Evolutionary conservation across 2,113 vertebrate species (phyloP).

Genomic region (Ceratotherium simum): DNA sequence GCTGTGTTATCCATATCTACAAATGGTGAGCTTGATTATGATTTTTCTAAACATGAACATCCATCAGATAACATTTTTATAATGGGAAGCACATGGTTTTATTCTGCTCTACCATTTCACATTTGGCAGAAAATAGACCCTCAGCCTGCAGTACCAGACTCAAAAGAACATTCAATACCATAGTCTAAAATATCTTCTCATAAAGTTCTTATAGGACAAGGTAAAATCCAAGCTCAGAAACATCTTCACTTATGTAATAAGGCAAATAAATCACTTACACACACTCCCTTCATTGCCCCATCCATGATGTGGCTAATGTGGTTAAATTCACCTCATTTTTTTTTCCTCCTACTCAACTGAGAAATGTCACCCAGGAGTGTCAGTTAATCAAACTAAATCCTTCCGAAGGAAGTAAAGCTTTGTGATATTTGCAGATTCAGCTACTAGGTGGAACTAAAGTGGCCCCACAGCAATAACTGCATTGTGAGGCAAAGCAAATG

Average conservation of each 20-base stretch:
- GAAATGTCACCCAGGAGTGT: conserved; percentile 61
- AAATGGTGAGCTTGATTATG: conserved; percentile 74
- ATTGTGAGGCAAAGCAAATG: neutral
- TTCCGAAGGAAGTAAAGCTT: conserved; percentile 31
- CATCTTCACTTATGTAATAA: neutral
- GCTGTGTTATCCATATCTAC: neutral
- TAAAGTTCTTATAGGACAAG: conserved; percentile 47
- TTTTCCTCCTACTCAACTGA: conserved; percentile 37
- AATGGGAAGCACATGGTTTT: conserved; percentile 92
- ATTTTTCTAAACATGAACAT: conserved; percentile 88
- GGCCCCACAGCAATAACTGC: neutral
- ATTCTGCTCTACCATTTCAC: conserved; percentile 86
- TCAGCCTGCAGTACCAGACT: conserved; percentile 86
- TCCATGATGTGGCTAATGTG: neutral
- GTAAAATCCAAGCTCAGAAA: conserved; percentile 34
- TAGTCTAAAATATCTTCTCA: conserved; percentile 39
- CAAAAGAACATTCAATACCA: conserved; percentile 66
- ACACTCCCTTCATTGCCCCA: neutral
- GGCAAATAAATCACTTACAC: conserved; percentile 61
- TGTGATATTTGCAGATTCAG: conserved; percentile 47
- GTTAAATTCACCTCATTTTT: conserved; percentile 16
- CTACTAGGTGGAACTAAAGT: neutral
- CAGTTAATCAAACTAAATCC: conserved; percentile 71
- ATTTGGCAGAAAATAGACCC: conserved; percentile 86
- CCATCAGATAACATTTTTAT: conserved; percentile 83